A percentile compares a stretch with the other conserved stretches of the same genome.
Conservation (phyloP, 2,888 invertebrate genomes). For the Drosophila parthenogenetica region DNA sequence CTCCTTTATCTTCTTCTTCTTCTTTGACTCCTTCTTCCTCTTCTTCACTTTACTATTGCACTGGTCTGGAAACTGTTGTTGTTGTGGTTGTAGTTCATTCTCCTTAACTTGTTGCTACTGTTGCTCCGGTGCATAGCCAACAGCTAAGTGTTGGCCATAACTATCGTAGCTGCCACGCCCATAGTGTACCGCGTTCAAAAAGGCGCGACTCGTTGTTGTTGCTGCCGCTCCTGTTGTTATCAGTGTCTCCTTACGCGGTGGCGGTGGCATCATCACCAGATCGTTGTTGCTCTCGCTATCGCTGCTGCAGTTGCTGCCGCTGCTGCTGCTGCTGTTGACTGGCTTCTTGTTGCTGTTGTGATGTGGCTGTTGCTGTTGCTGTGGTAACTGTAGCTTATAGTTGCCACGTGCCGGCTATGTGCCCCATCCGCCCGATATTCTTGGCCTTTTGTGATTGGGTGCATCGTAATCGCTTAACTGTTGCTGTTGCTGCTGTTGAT, state of each 20-base stretch:
- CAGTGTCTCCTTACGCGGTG: slow-evolving; percentile 62
- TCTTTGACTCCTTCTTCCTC: neutral
- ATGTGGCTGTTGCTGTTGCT: slow-evolving; percentile 53
- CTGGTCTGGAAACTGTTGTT: slow-evolving; percentile 65
- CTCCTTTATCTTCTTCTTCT: neutral
- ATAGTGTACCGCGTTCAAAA: slow-evolving; percentile 40
- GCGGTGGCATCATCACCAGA: slow-evolving; percentile 78
- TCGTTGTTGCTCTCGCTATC: slow-evolving; percentile 60
- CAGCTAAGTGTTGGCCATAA: slow-evolving; percentile 64
- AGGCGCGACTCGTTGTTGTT: slow-evolving; percentile 29
- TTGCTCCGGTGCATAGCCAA: slow-evolving; percentile 52
- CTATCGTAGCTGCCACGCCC: slow-evolving; percentile 68
- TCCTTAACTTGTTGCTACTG: slow-evolving; percentile 25
- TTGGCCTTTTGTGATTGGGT: slow-evolving; percentile 90
- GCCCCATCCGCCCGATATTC: slow-evolving; percentile 95
- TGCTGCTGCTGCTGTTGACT: slow-evolving; percentile 46
- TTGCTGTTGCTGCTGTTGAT: slow-evolving; percentile 77
- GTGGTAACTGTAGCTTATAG: slow-evolving; percentile 47
- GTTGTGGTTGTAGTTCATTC: slow-evolving; percentile 22
- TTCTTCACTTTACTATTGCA: slow-evolving; percentile 65
- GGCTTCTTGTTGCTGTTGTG: slow-evolving; percentile 57
- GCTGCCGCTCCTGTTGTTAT: neutral
- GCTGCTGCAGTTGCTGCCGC: slow-evolving; percentile 46
- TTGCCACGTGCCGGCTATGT: slow-evolving; percentile 88
- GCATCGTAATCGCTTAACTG: slow-evolving; percentile 88